phyloP scores from a whole-genome alignment of 2,113 vertebrate genomes.

The Rattus norvegicus region DNA sequence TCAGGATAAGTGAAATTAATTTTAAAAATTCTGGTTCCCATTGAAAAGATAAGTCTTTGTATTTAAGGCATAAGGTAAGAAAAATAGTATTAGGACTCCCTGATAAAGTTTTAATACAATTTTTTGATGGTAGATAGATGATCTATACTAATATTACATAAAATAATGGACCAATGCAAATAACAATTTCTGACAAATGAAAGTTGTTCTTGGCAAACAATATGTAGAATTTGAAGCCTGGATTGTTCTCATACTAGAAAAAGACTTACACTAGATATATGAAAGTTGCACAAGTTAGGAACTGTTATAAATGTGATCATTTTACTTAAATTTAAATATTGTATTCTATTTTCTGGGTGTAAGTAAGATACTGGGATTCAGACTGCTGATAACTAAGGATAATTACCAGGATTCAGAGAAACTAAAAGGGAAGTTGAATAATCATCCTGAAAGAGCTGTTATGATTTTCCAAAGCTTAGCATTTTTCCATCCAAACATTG shows the following conservation, averaged over 20 bases:
- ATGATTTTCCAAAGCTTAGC: background rate
- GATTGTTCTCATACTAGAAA: background rate
- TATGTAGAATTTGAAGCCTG: background rate
- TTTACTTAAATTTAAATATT: background rate
- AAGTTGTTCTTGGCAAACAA: background rate
- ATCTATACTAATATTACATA: background rate
- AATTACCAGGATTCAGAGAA: background rate
- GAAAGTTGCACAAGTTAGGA: background rate
- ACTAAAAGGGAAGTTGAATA: background rate
- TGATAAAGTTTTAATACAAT: background rate
- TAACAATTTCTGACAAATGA: background rate
- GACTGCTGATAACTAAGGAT: background rate
- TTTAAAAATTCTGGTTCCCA: background rate
- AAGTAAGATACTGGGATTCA: slow-evolving; percentile 7
- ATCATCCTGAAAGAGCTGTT: background rate
- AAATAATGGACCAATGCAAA: background rate
- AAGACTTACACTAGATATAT: background rate
- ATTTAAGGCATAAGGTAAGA: background rate
- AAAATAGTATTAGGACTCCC: background rate
- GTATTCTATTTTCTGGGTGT: background rate
- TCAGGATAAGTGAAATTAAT: background rate
- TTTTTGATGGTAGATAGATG: background rate
- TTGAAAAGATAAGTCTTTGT: background rate
- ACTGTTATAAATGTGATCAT: background rate
- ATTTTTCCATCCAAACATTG: background rate